Conservation (phyloP, 2,797 vertebrate species). For the Lepilemur septentrionalis region DNA sequence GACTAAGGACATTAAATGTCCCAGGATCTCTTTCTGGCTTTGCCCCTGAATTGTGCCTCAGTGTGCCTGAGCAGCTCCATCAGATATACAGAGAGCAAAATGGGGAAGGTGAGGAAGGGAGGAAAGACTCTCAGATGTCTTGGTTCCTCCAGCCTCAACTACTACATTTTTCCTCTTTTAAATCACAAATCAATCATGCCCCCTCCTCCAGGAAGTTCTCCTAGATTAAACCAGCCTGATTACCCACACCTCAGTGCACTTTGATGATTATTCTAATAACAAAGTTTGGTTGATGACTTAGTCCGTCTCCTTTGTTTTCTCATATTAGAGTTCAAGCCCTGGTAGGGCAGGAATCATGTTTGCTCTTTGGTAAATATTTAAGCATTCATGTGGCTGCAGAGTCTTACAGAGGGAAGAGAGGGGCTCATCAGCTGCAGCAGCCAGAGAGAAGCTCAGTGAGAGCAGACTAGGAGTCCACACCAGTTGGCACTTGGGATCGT, state of each 20-base stretch:
- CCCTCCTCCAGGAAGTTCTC: constrained; percentile 22
- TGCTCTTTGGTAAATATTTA: not conserved
- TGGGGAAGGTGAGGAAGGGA: not conserved
- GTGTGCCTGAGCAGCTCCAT: not conserved
- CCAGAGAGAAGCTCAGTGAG: not conserved
- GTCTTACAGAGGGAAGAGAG: not conserved
- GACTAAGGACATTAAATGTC: not conserved
- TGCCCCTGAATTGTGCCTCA: not conserved
- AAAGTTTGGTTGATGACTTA: not conserved
- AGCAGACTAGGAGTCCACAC: too few species aligned
- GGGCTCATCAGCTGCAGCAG: too few species aligned
- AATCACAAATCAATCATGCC: not conserved
- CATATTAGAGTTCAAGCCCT: not conserved
- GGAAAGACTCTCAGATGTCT: not conserved
- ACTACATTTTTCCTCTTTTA: not conserved
- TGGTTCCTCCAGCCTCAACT: not conserved
- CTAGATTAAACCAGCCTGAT: not conserved
- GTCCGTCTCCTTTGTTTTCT: not conserved
- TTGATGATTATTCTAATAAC: not conserved
- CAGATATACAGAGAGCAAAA: not conserved
- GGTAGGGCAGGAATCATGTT: too few species aligned
- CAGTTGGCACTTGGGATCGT: not conserved
- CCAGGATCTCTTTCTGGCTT: not conserved
- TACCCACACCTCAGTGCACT: not conserved
- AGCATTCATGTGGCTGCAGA: not conserved